Percentiles rank a stretch among this genome's conserved stretches.
These are phyloP conservation scores for Seira ritae DNA, from an alignment of 2,888 invertebrate genomes.

Conservation along the genomic window DNA sequence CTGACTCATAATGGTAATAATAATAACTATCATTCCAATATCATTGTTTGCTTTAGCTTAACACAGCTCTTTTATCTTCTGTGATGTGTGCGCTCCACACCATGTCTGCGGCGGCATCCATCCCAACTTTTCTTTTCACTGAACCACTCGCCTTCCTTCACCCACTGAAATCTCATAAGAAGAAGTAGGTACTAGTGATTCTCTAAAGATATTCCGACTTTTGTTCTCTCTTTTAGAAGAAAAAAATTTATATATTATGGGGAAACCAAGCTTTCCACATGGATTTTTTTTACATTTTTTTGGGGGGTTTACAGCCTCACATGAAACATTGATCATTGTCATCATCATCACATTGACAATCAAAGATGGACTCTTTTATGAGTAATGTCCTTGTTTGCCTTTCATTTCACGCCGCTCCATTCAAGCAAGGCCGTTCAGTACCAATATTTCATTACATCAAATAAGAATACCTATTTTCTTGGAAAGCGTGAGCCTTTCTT, in stretches of 20 bases:
- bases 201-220: no score
- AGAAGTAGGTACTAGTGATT: no score
- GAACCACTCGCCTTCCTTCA: no score
- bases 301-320: not conserved
- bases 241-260: no score
- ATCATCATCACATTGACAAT: slow-evolving; percentile 53
- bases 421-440: not conserved
- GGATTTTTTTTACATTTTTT: slow-evolving; percentile 22
- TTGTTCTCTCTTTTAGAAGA: no score
- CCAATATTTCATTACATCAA: slow-evolving; percentile 2
- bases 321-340: slow-evolving; percentile 15
- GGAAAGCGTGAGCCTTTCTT: not conserved
- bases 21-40: not conserved
- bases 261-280: slow-evolving; percentile 12
- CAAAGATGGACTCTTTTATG: slow-evolving; percentile 32
- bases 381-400: slow-evolving; percentile 24
- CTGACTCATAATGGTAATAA: slow-evolving; percentile 3
- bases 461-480: not conserved
- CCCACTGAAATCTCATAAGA: no score
- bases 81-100: not conserved
- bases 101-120: not conserved
- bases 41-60: slow-evolving; percentile 7
- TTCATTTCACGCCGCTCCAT: slow-evolving; percentile 6
- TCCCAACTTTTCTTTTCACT: not conserved
- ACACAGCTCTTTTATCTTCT: not conserved